Base-by-base conservation (phyloP, 2,797 vertebrate genomes). In the Rhabdomys pumilio region DNA sequence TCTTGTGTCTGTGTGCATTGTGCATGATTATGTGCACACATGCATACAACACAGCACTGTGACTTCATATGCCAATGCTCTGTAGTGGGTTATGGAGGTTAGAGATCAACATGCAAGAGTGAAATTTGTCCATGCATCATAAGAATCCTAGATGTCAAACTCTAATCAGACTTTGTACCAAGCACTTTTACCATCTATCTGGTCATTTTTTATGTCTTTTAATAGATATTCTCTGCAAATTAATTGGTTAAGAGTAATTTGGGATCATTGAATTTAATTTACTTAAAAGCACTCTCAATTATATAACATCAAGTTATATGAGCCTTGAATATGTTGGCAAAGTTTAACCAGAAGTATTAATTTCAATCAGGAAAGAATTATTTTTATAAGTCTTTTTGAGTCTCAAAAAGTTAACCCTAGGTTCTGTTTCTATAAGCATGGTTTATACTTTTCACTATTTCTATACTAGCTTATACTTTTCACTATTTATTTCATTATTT, bases 401-500 rank as follows among this genome's bases (percentile, higher is more conserved):
- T 20, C 69, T 94, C 53, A 69, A 87, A 80, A 79, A 77, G 79
- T 85, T 76, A 95, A 89, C 59, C 14, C 20, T 47, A 8, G 15
- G 2, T 65, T n/a, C 12, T 86, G 10, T 41, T 80, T 90, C 31
- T 96, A 50, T 47, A 5, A 81, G 11, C 1, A 26, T 12, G 20
- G 11, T 53, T 91, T 67, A 63, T 50, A 82, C 1, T 72, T 20
- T 82, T 38, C 44, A 75, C 4, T 81, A 44, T 44, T 44, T 44
- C 44, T 44, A 44, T 44, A 44, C 44, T 12, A 17, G 11, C 44
- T 89, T 67, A 63, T 50, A 82, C 1, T 72, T 20, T 82, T 38
- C 44, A 69, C 4, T 81, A 6, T 44, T 57, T 65, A 29, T 34
- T 50, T 85, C 3, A 55, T 20, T 19, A 4, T 85, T 77, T 55